These are phyloP conservation scores for Pristionchus maxplancki DNA, from an alignment of 2,888 invertebrate genomes.

Conservation along the genomic window DNA sequence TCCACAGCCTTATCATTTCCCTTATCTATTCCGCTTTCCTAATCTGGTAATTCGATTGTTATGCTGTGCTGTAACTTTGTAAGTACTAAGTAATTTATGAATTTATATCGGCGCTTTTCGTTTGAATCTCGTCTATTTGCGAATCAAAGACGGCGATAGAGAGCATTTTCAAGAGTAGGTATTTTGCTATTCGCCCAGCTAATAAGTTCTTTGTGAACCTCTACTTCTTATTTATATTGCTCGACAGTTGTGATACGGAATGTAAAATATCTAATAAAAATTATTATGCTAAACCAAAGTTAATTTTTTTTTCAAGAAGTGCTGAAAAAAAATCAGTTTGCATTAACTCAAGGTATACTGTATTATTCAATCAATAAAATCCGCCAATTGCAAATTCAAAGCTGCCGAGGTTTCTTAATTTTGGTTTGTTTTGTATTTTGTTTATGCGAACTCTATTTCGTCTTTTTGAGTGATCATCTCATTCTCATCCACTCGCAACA, in stretches of 20 bases:
- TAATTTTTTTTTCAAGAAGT: too few relatives aligned
- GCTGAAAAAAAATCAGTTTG: not conserved
- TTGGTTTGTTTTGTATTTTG: not conserved
- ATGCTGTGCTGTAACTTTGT: constrained; percentile 41
- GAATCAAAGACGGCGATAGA: not conserved
- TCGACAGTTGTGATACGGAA: constrained; percentile 34
- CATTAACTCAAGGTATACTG: not conserved
- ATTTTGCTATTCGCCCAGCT: constrained; percentile 1
- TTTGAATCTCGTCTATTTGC: constrained; percentile 8
- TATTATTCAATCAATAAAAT: not conserved
- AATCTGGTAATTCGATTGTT: constrained; percentile 34
- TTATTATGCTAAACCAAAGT: not conserved
- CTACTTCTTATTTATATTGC: constrained; percentile 22
- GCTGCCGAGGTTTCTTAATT: not conserved
- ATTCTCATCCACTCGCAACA: not conserved
- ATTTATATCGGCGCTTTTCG: constrained; percentile 10
- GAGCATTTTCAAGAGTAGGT: constrained; percentile 36
- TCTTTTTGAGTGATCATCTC: not conserved
- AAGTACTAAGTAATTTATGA: constrained; percentile 34
- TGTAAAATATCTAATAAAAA: constrained; percentile 39
- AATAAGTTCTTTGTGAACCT: too few relatives aligned
- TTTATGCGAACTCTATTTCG: not conserved
- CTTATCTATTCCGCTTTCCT: constrained; percentile 21
- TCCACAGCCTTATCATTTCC: constrained; percentile 27
- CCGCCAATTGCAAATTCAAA: not conserved